Evolutionary conservation across 2,113 vertebrate species (phyloP), one percentile per base, ranked within the genome.

Genomic region (Mastomys coucha): DNA sequence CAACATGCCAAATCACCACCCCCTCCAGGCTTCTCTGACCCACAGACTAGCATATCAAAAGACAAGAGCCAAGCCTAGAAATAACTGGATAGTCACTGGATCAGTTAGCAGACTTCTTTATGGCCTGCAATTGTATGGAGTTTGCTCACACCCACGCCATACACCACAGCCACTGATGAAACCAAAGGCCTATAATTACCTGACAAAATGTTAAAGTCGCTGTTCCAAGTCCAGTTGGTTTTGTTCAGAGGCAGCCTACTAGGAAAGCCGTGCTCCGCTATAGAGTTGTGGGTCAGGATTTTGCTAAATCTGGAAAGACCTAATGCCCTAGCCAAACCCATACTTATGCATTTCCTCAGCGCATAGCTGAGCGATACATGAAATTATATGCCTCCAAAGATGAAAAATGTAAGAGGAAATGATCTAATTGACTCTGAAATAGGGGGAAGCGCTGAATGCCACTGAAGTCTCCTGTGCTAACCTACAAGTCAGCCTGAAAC

Each of bases 111-210:
- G 63, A 97, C 97, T 98, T 97, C 97, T 98, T 97, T 97, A 93
- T 89, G 93, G 97, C 78, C 97, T 96, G 97, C 98, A 98, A 98
- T 98, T 98, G 99, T 98, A 93, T 86, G 86, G 94, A 95, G 96
- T 98, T 98, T 99, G 98, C 98, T 98, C 94, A 98, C 99, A 99
- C 98, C 99, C 99, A 98, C 98, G 95, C 97, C 89, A 91, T 98
- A 98, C 98, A 99, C 94, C 97, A 98, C 90, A 97, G 88, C 96
- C 98, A 96, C 98, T 98, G 98, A 97, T 98, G 97, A 98, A 98
- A 98, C 98, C 98, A 99, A 99, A 97, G 98, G 97, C 98, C 97
- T 98, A 96, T 98, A 98, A 99, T 99, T 99, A 99, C 91, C 99
- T 99, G 99, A 99, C 98, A 99, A 99, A 98, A 98, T 97, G 97